Percentiles rank a stretch among this genome's conserved stretches.
phyloP scores from a whole-genome alignment of 2,113 vertebrate species.

The Saguinus midas region DNA sequence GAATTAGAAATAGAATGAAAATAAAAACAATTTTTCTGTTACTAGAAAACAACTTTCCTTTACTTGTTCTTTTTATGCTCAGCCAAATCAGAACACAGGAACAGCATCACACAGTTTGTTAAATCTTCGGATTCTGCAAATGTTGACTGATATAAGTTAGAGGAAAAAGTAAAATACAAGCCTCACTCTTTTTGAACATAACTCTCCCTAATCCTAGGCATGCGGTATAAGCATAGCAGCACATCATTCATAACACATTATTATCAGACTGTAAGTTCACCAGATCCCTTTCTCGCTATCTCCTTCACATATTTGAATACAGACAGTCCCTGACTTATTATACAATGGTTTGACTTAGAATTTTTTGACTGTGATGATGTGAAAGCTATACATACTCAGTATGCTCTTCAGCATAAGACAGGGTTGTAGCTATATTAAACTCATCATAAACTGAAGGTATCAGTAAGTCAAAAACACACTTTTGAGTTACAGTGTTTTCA shows the following conservation, averaged over 20 bases:
- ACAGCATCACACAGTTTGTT: background rate
- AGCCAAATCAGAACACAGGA: background rate
- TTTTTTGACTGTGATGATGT: background rate
- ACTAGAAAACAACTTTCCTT: background rate
- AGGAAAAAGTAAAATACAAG: background rate
- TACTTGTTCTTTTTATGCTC: background rate
- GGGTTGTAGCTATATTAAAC: background rate
- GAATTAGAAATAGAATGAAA: background rate
- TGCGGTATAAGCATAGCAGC: background rate
- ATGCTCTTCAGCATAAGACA: background rate
- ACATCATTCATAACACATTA: background rate
- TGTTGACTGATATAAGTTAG: background rate
- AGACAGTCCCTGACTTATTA: background rate
- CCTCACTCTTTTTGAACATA: background rate
- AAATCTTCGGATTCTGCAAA: background rate
- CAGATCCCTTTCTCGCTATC: background rate
- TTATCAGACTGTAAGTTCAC: background rate
- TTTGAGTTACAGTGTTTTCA: background rate
- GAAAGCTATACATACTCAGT: background rate
- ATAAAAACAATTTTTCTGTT: background rate
- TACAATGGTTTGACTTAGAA: background rate
- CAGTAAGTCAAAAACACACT: background rate
- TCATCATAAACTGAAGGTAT: background rate
- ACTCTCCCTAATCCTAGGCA: background rate
- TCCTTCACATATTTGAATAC: background rate